Conservation (phyloP, 2,888 invertebrate species). For the Carabus problematicus region DNA sequence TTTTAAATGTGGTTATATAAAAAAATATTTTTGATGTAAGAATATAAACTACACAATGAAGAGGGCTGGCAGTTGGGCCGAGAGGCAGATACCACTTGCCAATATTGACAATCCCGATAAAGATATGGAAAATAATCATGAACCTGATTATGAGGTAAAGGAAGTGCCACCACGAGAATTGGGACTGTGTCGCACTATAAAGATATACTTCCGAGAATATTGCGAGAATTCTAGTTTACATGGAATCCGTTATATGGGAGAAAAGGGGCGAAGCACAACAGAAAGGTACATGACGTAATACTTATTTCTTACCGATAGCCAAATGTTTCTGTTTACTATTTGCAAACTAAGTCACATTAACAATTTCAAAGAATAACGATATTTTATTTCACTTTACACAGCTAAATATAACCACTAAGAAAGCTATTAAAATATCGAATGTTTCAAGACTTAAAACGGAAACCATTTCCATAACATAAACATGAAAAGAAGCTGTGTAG, state of each 20-base stretch:
- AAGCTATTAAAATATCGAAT: too few relatives aligned
- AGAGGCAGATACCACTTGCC: constrained; percentile 15
- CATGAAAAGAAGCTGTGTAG: too few relatives aligned
- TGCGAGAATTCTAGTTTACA: constrained; percentile 56
- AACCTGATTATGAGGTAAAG: not conserved
- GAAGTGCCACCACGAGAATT: not conserved
- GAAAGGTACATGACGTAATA: constrained; percentile 53
- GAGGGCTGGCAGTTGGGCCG: constrained; percentile 15
- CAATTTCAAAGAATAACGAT: constrained; percentile 27
- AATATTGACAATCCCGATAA: constrained; percentile 18
- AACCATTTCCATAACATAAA: too few relatives aligned
- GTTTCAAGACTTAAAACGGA: too few relatives aligned
- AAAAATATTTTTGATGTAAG: not conserved
- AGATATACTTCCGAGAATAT: constrained; percentile 53
- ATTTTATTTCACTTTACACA: constrained; percentile 11
- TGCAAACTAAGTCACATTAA: too few relatives aligned
- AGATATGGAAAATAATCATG: constrained; percentile 2
- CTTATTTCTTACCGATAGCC: not conserved
- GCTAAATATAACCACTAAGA: too few relatives aligned
- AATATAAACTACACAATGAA: constrained; percentile 5
- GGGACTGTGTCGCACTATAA: constrained; percentile 49
- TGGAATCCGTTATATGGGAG: constrained; percentile 58
- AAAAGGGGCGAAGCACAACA: constrained; percentile 53
- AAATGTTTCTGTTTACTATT: not conserved
- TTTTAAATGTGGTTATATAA: not conserved